A percentile compares a stretch with the other conserved stretches of the same genome.
Conservation (phyloP, 2,113 vertebrate genomes). For the Neodon shergylaensis region DNA sequence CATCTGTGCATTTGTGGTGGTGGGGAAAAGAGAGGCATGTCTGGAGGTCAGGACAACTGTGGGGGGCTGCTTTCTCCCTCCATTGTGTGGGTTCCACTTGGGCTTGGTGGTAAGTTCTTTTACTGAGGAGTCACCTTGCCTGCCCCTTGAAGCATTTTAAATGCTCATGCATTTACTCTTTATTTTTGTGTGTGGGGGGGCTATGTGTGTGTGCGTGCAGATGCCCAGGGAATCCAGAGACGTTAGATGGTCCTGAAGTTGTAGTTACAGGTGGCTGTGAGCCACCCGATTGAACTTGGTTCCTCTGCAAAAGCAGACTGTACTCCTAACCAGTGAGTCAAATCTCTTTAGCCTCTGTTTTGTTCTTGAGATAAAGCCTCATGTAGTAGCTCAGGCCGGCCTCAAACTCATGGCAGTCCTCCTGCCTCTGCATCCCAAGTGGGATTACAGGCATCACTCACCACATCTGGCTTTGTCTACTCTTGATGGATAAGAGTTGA, state of each 20-base stretch:
- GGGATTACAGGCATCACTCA: no score
- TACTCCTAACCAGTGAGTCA: neutral
- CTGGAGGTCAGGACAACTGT: neutral
- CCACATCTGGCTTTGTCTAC: neutral
- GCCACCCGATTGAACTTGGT: neutral
- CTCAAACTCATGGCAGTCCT: neutral
- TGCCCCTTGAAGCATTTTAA: neutral
- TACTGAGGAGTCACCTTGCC: neutral
- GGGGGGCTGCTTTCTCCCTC: neutral
- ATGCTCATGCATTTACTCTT: neutral
- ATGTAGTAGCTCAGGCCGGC: neutral
- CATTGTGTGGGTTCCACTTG: neutral
- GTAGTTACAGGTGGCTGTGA: neutral
- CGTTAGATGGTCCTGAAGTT: neutral
- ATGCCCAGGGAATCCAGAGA: neutral
- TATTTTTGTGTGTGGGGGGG: neutral
- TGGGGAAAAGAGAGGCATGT: neutral
- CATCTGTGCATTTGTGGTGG: neutral
- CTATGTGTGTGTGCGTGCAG: neutral
- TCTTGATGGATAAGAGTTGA: neutral
- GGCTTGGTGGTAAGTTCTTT: neutral
- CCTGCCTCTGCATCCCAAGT: neutral
- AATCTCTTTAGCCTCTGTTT: neutral
- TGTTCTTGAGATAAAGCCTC: neutral
- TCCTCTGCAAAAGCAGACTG: neutral